phyloP scores from a whole-genome alignment of 1,140 invertebrate genomes.

The Ceratitis capitata region DNA sequence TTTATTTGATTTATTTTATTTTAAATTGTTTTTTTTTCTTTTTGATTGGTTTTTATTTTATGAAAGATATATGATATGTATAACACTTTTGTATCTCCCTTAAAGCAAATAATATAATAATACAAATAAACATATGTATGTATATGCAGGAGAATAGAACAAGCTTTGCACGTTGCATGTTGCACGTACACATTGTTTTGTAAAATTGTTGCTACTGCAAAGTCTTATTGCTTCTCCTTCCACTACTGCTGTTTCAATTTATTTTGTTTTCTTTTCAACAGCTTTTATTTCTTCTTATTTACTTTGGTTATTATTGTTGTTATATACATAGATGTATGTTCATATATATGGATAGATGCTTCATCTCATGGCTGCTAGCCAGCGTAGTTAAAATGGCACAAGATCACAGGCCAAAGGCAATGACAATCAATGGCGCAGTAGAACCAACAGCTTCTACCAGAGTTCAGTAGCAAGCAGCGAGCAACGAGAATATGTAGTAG shows the following conservation, averaged over 20 bases:
- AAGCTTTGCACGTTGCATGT: neutral
- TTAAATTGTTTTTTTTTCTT: too few relatives aligned
- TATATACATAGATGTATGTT: too few relatives aligned
- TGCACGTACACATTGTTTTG: conserved; percentile 30
- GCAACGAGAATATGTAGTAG: neutral
- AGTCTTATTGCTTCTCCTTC: neutral
- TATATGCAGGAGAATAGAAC: neutral
- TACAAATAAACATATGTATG: neutral
- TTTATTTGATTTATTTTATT: too few relatives aligned
- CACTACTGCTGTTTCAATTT: neutral
- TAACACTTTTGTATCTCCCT: too few relatives aligned
- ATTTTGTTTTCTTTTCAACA: neutral
- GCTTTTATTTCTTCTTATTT: neutral
- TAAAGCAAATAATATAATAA: too few relatives aligned
- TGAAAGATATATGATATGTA: too few relatives aligned
- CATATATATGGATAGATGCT: too few relatives aligned
- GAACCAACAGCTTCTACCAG: neutral
- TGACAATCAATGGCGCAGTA: conserved; percentile 16
- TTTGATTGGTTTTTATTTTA: too few relatives aligned
- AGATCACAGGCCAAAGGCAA: conserved; percentile 40
- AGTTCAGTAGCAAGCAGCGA: neutral
- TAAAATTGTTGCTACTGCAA: conserved; percentile 4
- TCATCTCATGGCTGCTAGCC: neutral
- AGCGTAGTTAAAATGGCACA: conserved; percentile 20
- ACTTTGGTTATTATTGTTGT: neutral